phyloP scores from a whole-genome alignment of 2,888 invertebrate species.

The Chydorus sphaericus region DNA sequence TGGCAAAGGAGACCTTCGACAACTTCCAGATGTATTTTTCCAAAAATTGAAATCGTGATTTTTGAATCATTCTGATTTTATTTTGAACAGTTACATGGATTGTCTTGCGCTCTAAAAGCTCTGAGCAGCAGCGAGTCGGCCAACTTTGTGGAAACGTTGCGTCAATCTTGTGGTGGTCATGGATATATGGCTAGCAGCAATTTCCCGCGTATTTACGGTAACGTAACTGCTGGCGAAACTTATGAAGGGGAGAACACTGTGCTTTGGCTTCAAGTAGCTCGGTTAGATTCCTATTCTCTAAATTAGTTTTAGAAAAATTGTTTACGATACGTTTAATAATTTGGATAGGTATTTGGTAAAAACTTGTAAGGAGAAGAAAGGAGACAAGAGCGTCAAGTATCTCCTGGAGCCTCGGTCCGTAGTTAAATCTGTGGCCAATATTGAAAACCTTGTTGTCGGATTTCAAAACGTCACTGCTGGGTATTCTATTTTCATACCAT shows the following conservation, averaged over 20 bases:
- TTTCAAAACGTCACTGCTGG: conserved; percentile 6
- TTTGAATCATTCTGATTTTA: conserved; percentile 35
- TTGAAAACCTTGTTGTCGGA: not conserved
- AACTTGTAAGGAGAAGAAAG: not conserved
- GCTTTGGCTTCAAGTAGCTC: conserved; percentile 73
- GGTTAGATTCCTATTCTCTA: conserved; percentile 29
- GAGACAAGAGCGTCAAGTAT: conserved; percentile 3
- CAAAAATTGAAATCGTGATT: conserved; percentile 44
- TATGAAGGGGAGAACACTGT: conserved; percentile 97
- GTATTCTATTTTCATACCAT: not conserved
- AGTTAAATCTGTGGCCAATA: not conserved
- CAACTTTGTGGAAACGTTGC: conserved; percentile 61
- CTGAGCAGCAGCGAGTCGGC: conserved; percentile 44
- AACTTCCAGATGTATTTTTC: conserved; percentile 61
- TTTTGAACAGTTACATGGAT: conserved; percentile 58
- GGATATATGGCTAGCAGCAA: conserved; percentile 55
- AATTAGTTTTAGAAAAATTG: not conserved
- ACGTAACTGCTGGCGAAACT: conserved; percentile 65
- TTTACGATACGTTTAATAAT: not conserved
- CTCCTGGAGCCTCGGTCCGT: not conserved
- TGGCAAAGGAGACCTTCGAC: conserved; percentile 62
- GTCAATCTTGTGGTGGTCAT: conserved; percentile 87
- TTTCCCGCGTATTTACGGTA: conserved; percentile 3
- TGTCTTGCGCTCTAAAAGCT: conserved; percentile 88
- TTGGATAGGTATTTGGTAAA: not conserved